These are phyloP conservation scores for Bergia puertoricense DNA, from an alignment of 92 coral and sea anemone species.

Conservation along the genomic window DNA sequence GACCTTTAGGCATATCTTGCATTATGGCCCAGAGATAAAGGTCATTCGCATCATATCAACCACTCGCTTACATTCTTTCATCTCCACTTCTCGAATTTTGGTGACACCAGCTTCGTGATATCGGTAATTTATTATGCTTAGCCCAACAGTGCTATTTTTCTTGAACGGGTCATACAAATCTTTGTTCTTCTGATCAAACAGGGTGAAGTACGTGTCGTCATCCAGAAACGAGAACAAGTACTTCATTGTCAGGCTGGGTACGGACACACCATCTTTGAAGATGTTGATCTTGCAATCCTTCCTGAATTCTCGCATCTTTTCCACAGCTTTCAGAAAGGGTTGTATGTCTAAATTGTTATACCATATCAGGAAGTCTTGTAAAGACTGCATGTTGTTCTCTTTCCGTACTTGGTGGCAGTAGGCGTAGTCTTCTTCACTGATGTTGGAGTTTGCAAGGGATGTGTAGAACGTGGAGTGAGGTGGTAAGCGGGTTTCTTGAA, in stretches of 20 bases:
- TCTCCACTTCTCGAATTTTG: not conserved
- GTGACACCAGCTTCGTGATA: conserved; percentile 27
- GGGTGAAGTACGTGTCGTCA: conserved; percentile 29
- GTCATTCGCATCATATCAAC: conserved; percentile 45
- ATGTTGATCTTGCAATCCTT: conserved; percentile 41
- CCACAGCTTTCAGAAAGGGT: conserved; percentile 48
- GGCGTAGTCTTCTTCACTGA: conserved; percentile 41
- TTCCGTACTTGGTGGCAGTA: conserved; percentile 51
- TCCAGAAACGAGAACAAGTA: conserved; percentile 31
- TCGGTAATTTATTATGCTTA: conserved; percentile 17
- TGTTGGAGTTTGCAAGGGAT: conserved; percentile 15
- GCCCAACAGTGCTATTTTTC: conserved; percentile 40
- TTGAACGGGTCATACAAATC: conserved; percentile 35
- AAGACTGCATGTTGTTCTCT: conserved; percentile 4
- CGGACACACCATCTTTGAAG: conserved; percentile 47
- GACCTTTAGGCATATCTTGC: conserved; percentile 52
- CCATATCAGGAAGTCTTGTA: conserved; percentile 35
- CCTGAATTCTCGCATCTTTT: conserved; percentile 55
- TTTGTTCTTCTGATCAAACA: not conserved
- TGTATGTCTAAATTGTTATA: conserved; percentile 45
- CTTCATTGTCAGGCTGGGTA: conserved; percentile 52
- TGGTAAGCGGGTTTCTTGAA: conserved; percentile 37
- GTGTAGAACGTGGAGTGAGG: conserved; percentile 44
- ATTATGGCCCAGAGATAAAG: conserved; percentile 37
- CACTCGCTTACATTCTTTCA: conserved; percentile 1